Evolutionary conservation across 2,888 invertebrate genomes (phyloP).

Genomic region (Drosophila peninsularis): DNA sequence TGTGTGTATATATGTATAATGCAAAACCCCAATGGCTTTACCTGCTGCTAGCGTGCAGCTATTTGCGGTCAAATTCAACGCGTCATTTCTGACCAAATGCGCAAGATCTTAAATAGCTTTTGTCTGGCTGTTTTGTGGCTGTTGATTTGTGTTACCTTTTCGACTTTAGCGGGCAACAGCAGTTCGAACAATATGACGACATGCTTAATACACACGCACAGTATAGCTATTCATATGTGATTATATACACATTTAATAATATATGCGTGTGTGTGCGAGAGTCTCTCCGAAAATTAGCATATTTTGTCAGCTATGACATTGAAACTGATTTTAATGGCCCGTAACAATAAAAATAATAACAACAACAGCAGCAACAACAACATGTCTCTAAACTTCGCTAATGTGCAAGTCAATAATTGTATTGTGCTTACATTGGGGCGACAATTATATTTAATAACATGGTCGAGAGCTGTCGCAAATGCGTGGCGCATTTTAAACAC

Average conservation of each 20-base stretch:
- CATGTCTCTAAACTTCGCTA: slow-evolving; percentile 6
- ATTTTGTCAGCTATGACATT: slow-evolving; percentile 75
- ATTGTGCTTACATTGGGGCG: slow-evolving; percentile 33
- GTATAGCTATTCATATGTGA: slow-evolving; percentile 7
- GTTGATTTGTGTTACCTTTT: slow-evolving; percentile 17
- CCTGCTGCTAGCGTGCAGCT: slow-evolving; percentile 36
- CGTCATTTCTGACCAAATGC: slow-evolving; percentile 52
- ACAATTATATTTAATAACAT: slow-evolving; percentile 52
- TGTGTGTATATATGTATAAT: neutral
- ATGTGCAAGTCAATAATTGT: slow-evolving; percentile 46
- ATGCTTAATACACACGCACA: slow-evolving; percentile 33
- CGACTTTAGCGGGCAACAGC: slow-evolving; percentile 43
- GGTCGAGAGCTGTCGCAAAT: slow-evolving; percentile 28
- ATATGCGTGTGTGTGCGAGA: slow-evolving; percentile 20
- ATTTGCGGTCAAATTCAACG: slow-evolving; percentile 53
- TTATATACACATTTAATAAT: slow-evolving; percentile 15
- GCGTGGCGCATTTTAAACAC: slow-evolving; percentile 44
- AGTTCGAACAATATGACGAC: slow-evolving; percentile 63
- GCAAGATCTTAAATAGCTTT: slow-evolving; percentile 26
- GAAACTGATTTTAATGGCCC: slow-evolving; percentile 75
- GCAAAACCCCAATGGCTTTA: slow-evolving; percentile 23
- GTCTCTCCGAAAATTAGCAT: slow-evolving; percentile 65
- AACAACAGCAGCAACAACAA: slow-evolving; percentile 23
- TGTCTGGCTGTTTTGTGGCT: slow-evolving; percentile 1
- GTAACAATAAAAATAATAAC: slow-evolving; percentile 48